phyloP scores from a whole-genome alignment of 2,888 invertebrate genomes.

The Ectemnius cavifrons region DNA sequence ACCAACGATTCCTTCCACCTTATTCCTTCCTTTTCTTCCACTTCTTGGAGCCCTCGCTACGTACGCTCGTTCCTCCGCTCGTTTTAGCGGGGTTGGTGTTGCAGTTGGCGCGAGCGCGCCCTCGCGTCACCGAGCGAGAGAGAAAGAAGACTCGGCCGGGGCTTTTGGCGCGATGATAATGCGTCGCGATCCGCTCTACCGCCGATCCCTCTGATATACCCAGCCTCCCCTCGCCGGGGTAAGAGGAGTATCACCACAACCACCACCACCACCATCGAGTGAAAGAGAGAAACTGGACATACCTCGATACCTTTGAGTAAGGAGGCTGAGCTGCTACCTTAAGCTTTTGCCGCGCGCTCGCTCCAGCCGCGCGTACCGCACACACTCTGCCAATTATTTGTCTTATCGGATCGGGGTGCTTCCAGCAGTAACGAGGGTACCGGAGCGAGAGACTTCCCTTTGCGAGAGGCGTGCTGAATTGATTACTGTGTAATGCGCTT shows the following conservation, averaged over 20 bases:
- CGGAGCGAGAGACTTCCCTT: neutral
- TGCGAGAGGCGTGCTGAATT: constrained; percentile 6
- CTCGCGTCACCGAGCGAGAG: constrained; percentile 9
- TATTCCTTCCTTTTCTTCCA: constrained; percentile 35
- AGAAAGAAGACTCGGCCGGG: constrained; percentile 11
- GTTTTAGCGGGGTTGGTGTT: constrained; percentile 57
- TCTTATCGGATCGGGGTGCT: constrained; percentile 7
- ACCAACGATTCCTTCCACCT: neutral
- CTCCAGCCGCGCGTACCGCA: neutral
- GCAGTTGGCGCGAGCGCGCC: constrained; percentile 42
- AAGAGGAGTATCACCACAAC: too few species aligned
- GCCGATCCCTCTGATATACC: constrained; percentile 41
- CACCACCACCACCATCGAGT: too few species aligned
- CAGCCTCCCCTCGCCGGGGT: too few species aligned
- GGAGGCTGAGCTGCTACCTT: too few species aligned
- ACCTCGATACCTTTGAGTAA: too few species aligned
- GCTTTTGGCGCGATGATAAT: constrained; percentile 59
- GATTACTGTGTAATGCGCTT: neutral
- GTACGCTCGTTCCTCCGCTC: too few species aligned
- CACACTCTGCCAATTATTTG: constrained; percentile 4
- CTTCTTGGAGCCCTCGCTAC: constrained; percentile 43
- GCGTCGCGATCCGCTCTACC: constrained; percentile 41
- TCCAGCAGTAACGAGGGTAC: neutral
- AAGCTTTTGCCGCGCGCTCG: neutral
- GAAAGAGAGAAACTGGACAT: too few species aligned